Evolutionary conservation across 2,797 vertebrate species (phyloP).

Genomic region (Labroides dimidiatus): DNA sequence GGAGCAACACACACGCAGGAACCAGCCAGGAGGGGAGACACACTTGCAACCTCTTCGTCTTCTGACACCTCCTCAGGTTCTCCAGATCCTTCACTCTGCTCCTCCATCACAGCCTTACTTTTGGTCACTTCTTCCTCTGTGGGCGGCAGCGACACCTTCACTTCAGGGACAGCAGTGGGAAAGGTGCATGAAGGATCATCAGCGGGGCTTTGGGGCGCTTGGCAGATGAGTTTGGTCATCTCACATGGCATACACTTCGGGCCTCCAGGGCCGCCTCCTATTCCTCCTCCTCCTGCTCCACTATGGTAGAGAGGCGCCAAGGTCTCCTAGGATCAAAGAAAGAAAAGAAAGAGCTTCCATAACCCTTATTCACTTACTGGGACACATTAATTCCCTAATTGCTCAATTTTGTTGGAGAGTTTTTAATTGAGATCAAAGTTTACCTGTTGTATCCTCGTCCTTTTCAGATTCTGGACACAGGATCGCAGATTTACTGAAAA

Average conservation of each 20-base stretch:
- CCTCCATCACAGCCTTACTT: conserved; percentile 16
- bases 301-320: conserved; percentile 79
- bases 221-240: conserved; percentile 76
- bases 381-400: neutral
- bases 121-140: conserved; percentile 24
- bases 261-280: conserved; percentile 43
- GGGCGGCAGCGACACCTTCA: conserved; percentile 52
- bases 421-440: conserved; percentile 25
- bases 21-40: conserved; percentile 64
- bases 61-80: conserved; percentile 78
- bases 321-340: conserved; percentile 74
- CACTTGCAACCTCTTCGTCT: conserved; percentile 59
- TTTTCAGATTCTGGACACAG: conserved; percentile 87
- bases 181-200: conserved; percentile 59
- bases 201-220: conserved; percentile 58
- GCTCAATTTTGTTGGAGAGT: no score
- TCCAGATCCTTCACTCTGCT: conserved; percentile 55
- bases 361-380: no score
- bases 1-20: conserved; percentile 79
- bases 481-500: conserved; percentile 83
- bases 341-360: neutral
- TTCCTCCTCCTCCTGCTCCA: conserved; percentile 55
- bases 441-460: conserved; percentile 86
- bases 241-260: conserved; percentile 75
- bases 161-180: conserved; percentile 49